A percentile compares a stretch with the other conserved stretches of the same genome.
phyloP scores from a whole-genome alignment of 2,888 invertebrate species.

The Alitta virens region DNA sequence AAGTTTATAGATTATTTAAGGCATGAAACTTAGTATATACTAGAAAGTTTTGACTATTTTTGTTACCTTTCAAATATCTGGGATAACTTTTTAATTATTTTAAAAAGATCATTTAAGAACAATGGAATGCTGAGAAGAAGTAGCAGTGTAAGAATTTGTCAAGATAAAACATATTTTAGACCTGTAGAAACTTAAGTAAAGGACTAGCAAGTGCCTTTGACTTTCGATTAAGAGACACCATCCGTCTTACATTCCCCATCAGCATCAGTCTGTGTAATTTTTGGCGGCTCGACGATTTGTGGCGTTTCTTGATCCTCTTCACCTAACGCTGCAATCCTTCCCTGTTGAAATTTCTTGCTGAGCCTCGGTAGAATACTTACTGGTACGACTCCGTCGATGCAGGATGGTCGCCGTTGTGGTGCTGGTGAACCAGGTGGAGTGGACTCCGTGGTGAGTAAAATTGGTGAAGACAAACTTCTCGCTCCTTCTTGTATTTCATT shows the following conservation, averaged over 20 bases:
- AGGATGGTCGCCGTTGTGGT: conserved; percentile 33
- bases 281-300: conserved; percentile 17
- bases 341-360: not conserved
- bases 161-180: no score
- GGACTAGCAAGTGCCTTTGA: no score
- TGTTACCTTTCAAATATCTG: no score
- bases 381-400: conserved; percentile 28
- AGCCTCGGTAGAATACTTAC: conserved; percentile 18
- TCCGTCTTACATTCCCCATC: conserved; percentile 4
- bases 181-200: no score
- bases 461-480: conserved; percentile 17
- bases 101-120: no score
- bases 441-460: conserved; percentile 18
- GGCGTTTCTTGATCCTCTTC: not conserved
- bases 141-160: no score
- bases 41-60: no score
- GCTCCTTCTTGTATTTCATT: conserved; percentile 2
- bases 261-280: conserved; percentile 19
- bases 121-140: no score
- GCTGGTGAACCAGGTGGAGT: conserved; percentile 22
- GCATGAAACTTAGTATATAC: no score
- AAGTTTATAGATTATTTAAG: no score
- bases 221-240: not conserved
- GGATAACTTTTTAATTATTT: no score
- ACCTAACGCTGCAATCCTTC: not conserved